Base-by-base conservation (phyloP, 2,888 invertebrate genomes). In the Heliconius cydno region DNA sequence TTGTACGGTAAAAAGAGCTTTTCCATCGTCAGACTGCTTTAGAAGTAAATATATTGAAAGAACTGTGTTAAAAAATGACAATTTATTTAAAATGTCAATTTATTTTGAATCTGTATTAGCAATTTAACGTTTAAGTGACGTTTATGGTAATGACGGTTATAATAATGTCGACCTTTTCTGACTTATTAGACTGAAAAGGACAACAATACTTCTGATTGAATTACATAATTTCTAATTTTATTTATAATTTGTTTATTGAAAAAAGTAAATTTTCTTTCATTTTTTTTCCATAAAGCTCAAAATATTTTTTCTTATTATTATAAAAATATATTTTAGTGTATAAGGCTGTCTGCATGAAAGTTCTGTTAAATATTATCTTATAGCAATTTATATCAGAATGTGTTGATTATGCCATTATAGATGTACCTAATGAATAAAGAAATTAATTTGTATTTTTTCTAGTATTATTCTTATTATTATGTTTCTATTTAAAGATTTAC, bases 401-500 rank as follows among this genome's bases (percentile, higher is more conserved):
- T 79, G 77, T 79, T 81, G 73, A 70, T 81, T 80, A 67, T 80
- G 84, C 83, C 81, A 82, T 84, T 82, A 83, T 84, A 79, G 82
- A 81, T 81, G 81, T 84, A 83, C 83, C 81, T 79, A 77, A 71
- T 81, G 77, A 83, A 81, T 83, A 81, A 82, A 84, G 74, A 67
- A 82, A 77, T 80, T 76, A 82, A 81, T 81, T 76, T 79, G 67
- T 81, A 76, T 63, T 41, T 66, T 41, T 78, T 60, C n/a, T n/a
- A 3, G 76, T 79, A 77, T 83, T 80, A 70, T 78, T 77, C 67
- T 34, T 34, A 34, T 34, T 34, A 34, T 34, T 34, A 34, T 34
- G 34, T 34, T 34, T 34, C 34, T 34, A 9, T 34, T 34, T 34
- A 34, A 34, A 34, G 9, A 34, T 34, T 34, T 7, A 34, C 34